phyloP scores from a whole-genome alignment of 2,888 invertebrate species.

The Adela reaumurella region DNA sequence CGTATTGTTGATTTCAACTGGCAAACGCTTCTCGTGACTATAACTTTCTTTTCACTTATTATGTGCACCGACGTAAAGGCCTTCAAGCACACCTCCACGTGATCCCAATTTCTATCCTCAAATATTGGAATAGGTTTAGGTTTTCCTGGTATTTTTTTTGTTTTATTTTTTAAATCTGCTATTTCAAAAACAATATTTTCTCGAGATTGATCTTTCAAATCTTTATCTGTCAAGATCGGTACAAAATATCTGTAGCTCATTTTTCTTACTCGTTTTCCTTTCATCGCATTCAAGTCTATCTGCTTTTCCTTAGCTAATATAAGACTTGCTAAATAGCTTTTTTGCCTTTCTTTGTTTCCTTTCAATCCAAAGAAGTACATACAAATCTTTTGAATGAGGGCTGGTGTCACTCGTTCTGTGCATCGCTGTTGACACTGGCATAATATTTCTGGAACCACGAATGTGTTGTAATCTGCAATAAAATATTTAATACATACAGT shows the following conservation, averaged over 20 bases:
- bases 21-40: conserved; percentile 7
- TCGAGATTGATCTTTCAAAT: conserved; percentile 12
- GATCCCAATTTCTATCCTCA: conserved; percentile 10
- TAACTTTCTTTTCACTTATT: conserved; percentile 49
- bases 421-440: conserved; percentile 54
- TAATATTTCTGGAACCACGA: conserved; percentile 33
- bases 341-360: conserved; percentile 38
- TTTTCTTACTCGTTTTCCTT: conserved; percentile 24
- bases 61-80: conserved; percentile 53
- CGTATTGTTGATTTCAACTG: background rate
- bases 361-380: conserved; percentile 42
- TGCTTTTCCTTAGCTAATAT: conserved; percentile 44
- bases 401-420: conserved; percentile 38
- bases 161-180: background rate
- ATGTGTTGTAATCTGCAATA: conserved; percentile 7
- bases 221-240: conserved; percentile 23
- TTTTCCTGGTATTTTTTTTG: background rate
- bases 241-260: conserved; percentile 52
- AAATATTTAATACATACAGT: background rate
- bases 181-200: conserved; percentile 4
- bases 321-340: conserved; percentile 42
- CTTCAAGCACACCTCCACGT: conserved; percentile 49
- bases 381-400: conserved; percentile 38
- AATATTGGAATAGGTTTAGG: conserved; percentile 4
- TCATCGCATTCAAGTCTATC: conserved; percentile 3